Evolutionary conservation across 53 echinoderm and acorn worm species (phyloP).

Genomic region (Stichopus horrens): DNA sequence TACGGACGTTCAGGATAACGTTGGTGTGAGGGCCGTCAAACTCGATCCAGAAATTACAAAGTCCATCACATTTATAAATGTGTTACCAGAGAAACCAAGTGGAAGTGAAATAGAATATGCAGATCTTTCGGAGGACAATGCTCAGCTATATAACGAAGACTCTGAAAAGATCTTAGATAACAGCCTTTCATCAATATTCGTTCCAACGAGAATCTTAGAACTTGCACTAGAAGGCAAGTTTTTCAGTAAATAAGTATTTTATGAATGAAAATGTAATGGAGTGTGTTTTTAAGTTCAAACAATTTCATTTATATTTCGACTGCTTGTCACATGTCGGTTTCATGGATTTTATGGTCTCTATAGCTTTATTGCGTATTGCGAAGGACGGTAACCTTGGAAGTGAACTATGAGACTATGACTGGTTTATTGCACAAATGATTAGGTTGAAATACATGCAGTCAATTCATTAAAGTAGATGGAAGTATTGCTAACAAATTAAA

Average conservation of each 20-base stretch:
- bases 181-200: neutral
- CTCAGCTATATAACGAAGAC: neutral
- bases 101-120: neutral
- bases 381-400: too few species aligned
- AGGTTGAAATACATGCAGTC: too few species aligned
- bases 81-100: neutral
- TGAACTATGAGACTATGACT: too few species aligned
- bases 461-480: too few species aligned
- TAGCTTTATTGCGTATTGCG: too few species aligned
- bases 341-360: too few species aligned
- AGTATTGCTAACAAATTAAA: too few species aligned
- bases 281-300: too few species aligned
- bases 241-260: neutral
- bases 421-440: too few species aligned
- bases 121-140: conserved; percentile 14
- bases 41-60: conserved; percentile 13
- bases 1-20: conserved; percentile 26
- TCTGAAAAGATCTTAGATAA: neutral
- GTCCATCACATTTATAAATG: conserved; percentile 14
- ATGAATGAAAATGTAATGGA: too few species aligned
- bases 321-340: too few species aligned
- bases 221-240: neutral
- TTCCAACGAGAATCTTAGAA: conserved; percentile 9
- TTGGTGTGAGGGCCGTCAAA: conserved; percentile 23
- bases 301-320: too few species aligned